A percentile compares a stretch with the other conserved stretches of the same genome.
Conservation (phyloP, 2,797 vertebrate species). For the Salarias fasciatus region DNA sequence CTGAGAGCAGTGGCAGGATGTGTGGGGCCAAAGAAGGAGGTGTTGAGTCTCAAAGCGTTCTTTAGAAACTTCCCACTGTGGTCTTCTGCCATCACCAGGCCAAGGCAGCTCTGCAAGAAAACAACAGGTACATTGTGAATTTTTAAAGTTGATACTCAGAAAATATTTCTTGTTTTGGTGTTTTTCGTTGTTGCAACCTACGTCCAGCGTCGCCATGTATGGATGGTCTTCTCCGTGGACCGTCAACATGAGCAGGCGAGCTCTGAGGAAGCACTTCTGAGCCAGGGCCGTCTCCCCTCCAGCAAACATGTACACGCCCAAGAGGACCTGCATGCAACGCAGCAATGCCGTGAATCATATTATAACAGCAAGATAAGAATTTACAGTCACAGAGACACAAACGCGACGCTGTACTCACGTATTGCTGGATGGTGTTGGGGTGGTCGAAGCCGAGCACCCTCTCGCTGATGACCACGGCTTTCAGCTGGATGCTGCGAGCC, state of each 20-base stretch:
- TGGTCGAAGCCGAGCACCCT: constrained; percentile 87
- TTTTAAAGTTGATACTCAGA: not conserved
- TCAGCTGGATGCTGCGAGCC: constrained; percentile 86
- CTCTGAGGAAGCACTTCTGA: constrained; percentile 85
- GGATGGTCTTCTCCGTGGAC: constrained; percentile 87
- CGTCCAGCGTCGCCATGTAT: constrained; percentile 83
- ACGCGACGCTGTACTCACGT: constrained; percentile 74
- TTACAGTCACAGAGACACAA: not conserved
- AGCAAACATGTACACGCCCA: constrained; percentile 83
- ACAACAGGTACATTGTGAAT: not conserved
- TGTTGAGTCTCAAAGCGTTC: constrained; percentile 82
- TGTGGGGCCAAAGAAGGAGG: constrained; percentile 79
- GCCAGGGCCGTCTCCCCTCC: constrained; percentile 83
- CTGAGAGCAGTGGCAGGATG: constrained; percentile 82
- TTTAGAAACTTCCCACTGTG: constrained; percentile 77
- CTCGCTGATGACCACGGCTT: constrained; percentile 86
- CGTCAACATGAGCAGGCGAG: constrained; percentile 81
- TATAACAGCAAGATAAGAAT: not conserved
- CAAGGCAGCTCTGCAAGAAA: constrained; percentile 81
- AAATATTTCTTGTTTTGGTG: not conserved
- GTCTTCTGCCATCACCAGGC: constrained; percentile 82
- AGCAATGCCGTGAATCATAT: not conserved
- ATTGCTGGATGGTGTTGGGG: constrained; percentile 85
- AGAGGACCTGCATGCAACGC: constrained; percentile 70
- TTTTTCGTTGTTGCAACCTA: constrained; percentile 55